Evolutionary conservation across 1,140 invertebrate species (phyloP), one percentile per base, ranked within the genome.

Genomic region (Saccostrea cuccullata): DNA sequence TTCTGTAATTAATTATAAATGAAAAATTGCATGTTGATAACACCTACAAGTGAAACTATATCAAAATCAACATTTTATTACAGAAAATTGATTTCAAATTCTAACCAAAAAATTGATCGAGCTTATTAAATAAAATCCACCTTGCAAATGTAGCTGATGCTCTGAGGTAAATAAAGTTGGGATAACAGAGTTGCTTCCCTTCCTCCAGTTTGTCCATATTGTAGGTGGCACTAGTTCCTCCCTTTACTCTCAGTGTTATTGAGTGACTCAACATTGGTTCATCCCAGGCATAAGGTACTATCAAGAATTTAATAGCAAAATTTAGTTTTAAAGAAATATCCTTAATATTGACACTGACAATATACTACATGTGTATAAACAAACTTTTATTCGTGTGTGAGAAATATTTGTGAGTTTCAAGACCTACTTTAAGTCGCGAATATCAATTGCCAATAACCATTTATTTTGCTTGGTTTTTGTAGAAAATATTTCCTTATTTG

Each of bases 151-250:
- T 96, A 40, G 94, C 93, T 26, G 97, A 96, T 92, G 98, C 98
- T 60, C 97, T 97, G 87, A 99, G 97, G 93, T 98, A 99, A 92
- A 99, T 98, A 95, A 99, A 99, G 95, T 99, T 99, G 93, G 99
- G 98, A 94, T 99, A 99, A 47, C 97, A 97, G 55, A 99, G 95
- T 86, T 95, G 93, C 86, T 96, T 96, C 30, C 97, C 97, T 85
- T 95, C 94, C 86, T 94, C 95, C 13, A 98, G 96, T 82, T 96
- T 96, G 93, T 97, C 97, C 89, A 99, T 96, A 93, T 98, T 96
- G 93, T 98, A 98, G 15, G 90, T 91, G 20, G 97, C 96, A 64
- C 96, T 97, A 6, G 97, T 97, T 12, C 98, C 98, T 82, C 98
- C 98, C 1, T 98, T 98, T 55, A 98, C 98, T 87, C 97, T 96